Evolutionary conservation across 2,797 vertebrate species (phyloP).

Genomic region (Philypnodon macrostomus): DNA sequence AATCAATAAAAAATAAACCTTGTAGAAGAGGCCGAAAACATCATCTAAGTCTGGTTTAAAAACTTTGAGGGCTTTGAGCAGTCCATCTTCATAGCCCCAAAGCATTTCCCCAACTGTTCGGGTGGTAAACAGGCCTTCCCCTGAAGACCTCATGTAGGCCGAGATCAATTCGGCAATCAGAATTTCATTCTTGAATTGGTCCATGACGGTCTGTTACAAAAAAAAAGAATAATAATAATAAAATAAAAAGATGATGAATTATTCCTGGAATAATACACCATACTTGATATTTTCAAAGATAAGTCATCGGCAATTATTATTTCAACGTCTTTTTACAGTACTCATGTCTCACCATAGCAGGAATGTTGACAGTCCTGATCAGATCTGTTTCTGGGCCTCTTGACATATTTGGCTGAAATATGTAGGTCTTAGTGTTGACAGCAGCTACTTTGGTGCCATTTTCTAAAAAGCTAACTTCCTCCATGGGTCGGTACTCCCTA

Average conservation of each 20-base stretch:
- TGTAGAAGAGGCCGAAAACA: slow-evolving; percentile 87
- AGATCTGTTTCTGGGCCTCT: slow-evolving; percentile 83
- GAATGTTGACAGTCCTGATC: slow-evolving; percentile 90
- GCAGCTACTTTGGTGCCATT: slow-evolving; percentile 88
- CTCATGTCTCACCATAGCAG: slow-evolving; percentile 83
- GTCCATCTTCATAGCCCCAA: slow-evolving; percentile 89
- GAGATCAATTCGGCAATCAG: not conserved
- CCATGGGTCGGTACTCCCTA: slow-evolving; percentile 90
- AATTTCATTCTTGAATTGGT: slow-evolving; percentile 27
- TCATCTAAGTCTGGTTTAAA: slow-evolving; percentile 65
- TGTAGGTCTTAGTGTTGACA: slow-evolving; percentile 86
- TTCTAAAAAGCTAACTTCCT: slow-evolving; percentile 81
- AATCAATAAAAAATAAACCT: slow-evolving; percentile 68
- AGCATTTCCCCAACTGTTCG: slow-evolving; percentile 83
- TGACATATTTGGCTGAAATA: slow-evolving; percentile 87
- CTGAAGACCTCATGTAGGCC: slow-evolving; percentile 47
- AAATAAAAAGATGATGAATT: too few relatives aligned
- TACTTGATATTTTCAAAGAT: too few relatives aligned
- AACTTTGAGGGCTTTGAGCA: slow-evolving; percentile 70
- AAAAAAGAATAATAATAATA: not conserved
- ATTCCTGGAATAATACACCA: too few relatives aligned
- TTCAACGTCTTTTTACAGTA: too few relatives aligned
- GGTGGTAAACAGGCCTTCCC: slow-evolving; percentile 77
- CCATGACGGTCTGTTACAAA: slow-evolving; percentile 63
- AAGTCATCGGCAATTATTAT: too few relatives aligned